Conservation (phyloP, 1,140 invertebrate species). For the Drosophila paulistorum region DNA sequence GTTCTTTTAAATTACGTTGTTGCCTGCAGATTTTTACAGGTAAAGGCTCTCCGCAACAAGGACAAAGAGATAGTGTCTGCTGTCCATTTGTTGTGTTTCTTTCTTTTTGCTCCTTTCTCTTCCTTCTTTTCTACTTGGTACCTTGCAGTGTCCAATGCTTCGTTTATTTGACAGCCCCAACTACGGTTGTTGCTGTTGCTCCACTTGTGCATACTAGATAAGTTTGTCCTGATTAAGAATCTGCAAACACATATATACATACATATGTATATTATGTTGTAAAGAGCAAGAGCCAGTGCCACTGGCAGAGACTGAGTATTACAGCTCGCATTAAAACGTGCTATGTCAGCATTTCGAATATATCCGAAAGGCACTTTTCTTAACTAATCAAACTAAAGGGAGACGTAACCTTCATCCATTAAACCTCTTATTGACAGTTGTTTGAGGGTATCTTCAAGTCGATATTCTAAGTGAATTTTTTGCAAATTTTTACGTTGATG, state of each 20-base stretch:
- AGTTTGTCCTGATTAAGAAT: slow-evolving; percentile 76
- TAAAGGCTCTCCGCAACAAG: slow-evolving; percentile 41
- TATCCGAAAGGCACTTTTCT: background rate
- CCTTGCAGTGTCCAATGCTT: slow-evolving; percentile 53
- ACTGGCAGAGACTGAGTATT: background rate
- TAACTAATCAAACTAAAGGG: no score
- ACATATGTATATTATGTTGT: background rate
- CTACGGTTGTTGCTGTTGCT: slow-evolving; percentile 31
- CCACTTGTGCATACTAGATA: slow-evolving; percentile 70
- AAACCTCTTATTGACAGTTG: no score
- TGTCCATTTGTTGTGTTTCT: slow-evolving; percentile 34
- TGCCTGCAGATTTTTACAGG: slow-evolving; percentile 60
- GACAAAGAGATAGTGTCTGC: slow-evolving; percentile 56
- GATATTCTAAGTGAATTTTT: background rate
- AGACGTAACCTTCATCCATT: no score
- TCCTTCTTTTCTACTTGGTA: background rate
- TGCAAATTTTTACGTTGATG: background rate
- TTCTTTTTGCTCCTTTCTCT: background rate
- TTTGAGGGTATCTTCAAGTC: background rate
- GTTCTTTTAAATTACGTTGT: slow-evolving; percentile 65
- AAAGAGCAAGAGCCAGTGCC: background rate
- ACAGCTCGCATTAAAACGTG: slow-evolving; percentile 13
- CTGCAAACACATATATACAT: slow-evolving; percentile 47
- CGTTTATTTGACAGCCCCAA: slow-evolving; percentile 63
- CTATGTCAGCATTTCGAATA: slow-evolving; percentile 8